phyloP scores from a whole-genome alignment of 2,113 vertebrate species.

The Macquaria ambigua region DNA sequence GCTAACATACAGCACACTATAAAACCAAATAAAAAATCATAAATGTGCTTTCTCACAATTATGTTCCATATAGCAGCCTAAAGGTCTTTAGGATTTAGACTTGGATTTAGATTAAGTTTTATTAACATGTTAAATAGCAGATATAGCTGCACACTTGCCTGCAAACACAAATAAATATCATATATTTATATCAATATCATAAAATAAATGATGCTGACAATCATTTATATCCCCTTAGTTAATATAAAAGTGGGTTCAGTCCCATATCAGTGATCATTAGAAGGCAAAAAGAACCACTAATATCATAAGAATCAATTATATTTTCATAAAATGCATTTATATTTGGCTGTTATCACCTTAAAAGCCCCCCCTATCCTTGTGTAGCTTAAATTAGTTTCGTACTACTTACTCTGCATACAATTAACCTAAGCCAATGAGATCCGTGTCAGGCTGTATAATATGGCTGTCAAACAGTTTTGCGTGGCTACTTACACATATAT shows the following conservation, averaged over 20 bases:
- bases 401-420: slow-evolving; percentile 16
- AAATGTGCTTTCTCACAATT: slow-evolving; percentile 9
- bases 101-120: slow-evolving; percentile 13
- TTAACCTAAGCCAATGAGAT: slow-evolving; percentile 24
- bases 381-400: slow-evolving; percentile 16
- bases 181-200: background rate
- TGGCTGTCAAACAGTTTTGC: slow-evolving; percentile 36
- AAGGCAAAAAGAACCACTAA: background rate
- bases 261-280: background rate
- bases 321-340: background rate
- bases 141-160: slow-evolving; percentile 2
- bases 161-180: slow-evolving; percentile 25
- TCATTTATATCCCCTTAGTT: background rate
- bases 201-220: background rate
- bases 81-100: background rate
- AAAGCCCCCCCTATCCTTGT: background rate
- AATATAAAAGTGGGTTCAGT: background rate
- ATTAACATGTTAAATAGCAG: background rate
- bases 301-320: slow-evolving; percentile 10
- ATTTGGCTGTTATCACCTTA: slow-evolving; percentile 12
- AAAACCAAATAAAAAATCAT: background rate
- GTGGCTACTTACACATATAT: slow-evolving; percentile 73
- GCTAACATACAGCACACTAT: background rate
- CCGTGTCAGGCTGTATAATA: slow-evolving; percentile 38
- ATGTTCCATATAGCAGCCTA: background rate